Base-by-base conservation (phyloP, 2,113 vertebrate genomes). In the Kryptolebias marmoratus region DNA sequence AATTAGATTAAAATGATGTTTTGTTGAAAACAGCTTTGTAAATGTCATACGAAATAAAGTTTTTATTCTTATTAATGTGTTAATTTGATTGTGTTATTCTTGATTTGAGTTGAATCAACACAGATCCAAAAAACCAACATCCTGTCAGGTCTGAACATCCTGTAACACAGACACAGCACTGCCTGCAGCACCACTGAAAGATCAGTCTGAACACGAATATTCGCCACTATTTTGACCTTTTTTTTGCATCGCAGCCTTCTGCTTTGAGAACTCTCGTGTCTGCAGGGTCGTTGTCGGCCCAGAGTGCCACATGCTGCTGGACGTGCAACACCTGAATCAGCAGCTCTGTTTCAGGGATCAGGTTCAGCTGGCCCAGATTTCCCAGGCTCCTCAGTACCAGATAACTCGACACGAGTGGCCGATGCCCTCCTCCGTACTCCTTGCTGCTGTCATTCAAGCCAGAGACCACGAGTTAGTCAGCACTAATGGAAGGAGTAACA, bases 401-500 rank as follows among this genome's bases (percentile, higher is more conserved):
- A 90, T 79, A 83, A 89, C 82, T 77, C 75, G 88, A 91, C 80
- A 87, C 80, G 77, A 72, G 79, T 31, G 56, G 68, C 82, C 31
- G 27, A 52, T 56, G 75, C 22, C 42, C 54, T 2, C 47, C 73
- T 75, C 68, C 53, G 2, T 47, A 54, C 67, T 47, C 58, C 64
- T 67, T n/a, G 57, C 64, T 39, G 69, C 85, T 84, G 88, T 89
- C 88, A 88, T 79, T 87, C 83, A 87, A 87, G 81, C 68, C 75
- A 70, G 44, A 68, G 61, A 75, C 73, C 57, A 53, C 55, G 80
- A 68, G 73, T 90, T 91, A 83, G 89, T 91, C 91, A 91, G 90
- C 89, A 87, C 78, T 90, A 89, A 86, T 83, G 81, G 85, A 89
- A 85, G 82, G 84, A 85, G 91, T 74, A 91, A 92, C 86, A 78